Evolutionary conservation across 2,797 vertebrate genomes (phyloP).

Genomic region (Lithobates sylvaticus): DNA sequence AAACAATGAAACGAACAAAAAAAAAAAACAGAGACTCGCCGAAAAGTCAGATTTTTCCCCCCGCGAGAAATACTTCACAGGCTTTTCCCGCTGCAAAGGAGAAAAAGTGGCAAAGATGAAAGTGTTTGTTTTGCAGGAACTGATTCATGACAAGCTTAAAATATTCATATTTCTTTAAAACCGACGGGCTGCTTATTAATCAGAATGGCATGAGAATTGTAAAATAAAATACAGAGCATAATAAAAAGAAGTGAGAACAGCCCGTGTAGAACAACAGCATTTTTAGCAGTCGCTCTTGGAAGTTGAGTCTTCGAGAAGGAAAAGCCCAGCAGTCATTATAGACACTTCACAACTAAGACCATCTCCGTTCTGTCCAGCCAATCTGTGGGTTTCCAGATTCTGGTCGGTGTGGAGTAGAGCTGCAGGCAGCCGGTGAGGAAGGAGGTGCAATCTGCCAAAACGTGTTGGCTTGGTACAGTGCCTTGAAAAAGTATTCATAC

Average conservation of each 20-base stretch:
- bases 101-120: slow-evolving; percentile 18
- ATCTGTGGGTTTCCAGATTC: too few species aligned
- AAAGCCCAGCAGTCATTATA: background rate
- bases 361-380: background rate
- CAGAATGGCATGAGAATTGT: background rate
- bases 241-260: background rate
- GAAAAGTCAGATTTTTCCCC: slow-evolving; percentile 14
- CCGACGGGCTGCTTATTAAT: background rate
- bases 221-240: background rate
- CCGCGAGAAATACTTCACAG: slow-evolving; percentile 51
- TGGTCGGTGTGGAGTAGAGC: too few species aligned
- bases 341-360: background rate
- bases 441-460: too few species aligned
- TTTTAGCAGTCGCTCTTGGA: background rate
- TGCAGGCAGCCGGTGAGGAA: too few species aligned
- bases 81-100: slow-evolving; percentile 54
- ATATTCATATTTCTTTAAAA: background rate
- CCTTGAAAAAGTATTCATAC: too few species aligned
- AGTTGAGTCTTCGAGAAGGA: background rate
- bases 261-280: background rate
- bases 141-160: slow-evolving; percentile 8
- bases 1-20: slow-evolving; percentile 61
- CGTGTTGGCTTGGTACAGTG: too few species aligned
- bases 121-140: slow-evolving; percentile 17
- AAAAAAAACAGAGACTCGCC: slow-evolving; percentile 57